These are phyloP conservation scores for Apoderus coryli DNA, from an alignment of 2,888 invertebrate species.

Conservation along the genomic window DNA sequence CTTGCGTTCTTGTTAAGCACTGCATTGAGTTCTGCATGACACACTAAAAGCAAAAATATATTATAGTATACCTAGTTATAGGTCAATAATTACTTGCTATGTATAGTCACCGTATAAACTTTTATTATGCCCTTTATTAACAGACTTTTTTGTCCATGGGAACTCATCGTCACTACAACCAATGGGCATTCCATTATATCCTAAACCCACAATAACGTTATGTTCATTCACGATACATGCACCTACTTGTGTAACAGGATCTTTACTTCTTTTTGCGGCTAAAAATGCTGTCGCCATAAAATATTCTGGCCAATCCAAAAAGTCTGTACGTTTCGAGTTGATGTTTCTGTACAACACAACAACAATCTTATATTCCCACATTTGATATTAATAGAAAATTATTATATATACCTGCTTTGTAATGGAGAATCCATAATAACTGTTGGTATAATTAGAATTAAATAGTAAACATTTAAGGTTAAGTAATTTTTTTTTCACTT, in stretches of 20 bases:
- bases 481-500: no score
- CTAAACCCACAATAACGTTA: constrained; percentile 81
- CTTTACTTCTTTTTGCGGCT: constrained; percentile 87
- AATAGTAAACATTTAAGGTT: no score
- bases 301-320: constrained; percentile 82
- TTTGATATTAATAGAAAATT: no score
- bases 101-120: constrained; percentile 64
- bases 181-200: constrained; percentile 94
- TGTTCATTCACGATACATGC: constrained; percentile 83
- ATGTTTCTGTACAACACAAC: no score
- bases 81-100: no score
- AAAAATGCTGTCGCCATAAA: constrained; percentile 91
- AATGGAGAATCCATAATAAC: no score
- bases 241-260: constrained; percentile 89
- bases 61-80: no score
- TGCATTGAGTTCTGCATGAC: constrained; percentile 97
- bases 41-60: constrained; percentile 51
- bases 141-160: constrained; percentile 68
- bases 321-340: constrained; percentile 42
- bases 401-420: no score
- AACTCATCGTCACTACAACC: constrained; percentile 80
- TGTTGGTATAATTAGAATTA: no score
- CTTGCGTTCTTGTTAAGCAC: constrained; percentile 78
- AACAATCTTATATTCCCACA: no score
- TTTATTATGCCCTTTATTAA: constrained; percentile 56